Evolutionary conservation across 2,888 invertebrate species (phyloP).

Genomic region (Agrilus biguttatus): DNA sequence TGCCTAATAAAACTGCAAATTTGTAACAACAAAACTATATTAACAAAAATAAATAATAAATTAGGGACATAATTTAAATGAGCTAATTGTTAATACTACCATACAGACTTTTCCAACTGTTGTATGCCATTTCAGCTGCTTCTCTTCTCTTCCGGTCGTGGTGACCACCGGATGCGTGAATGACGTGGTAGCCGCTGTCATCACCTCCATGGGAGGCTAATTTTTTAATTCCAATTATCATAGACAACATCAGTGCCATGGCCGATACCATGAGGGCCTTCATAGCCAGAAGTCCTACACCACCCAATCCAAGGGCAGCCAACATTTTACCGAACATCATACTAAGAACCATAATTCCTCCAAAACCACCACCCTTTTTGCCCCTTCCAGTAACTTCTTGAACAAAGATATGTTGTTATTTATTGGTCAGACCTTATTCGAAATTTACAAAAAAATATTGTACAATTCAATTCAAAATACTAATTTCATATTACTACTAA

Average conservation of each 20-base stretch:
- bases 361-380: constrained; percentile 36
- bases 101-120: constrained; percentile 25
- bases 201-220: constrained; percentile 41
- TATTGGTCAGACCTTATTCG: not conserved
- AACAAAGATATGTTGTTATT: not conserved
- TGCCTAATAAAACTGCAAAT: too few species aligned
- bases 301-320: constrained; percentile 61
- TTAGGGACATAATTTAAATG: too few species aligned
- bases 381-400: constrained; percentile 44
- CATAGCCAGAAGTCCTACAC: constrained; percentile 61
- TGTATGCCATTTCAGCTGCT: constrained; percentile 27
- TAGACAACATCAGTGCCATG: constrained; percentile 58
- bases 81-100: too few species aligned
- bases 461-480: too few species aligned
- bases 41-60: constrained; percentile 9
- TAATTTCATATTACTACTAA: too few species aligned
- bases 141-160: constrained; percentile 36
- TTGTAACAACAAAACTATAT: not conserved
- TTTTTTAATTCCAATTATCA: constrained; percentile 62
- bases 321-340: constrained; percentile 67
- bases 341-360: constrained; percentile 44
- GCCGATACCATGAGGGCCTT: constrained; percentile 48
- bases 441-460: not conserved
- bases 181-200: constrained; percentile 33
- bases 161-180: constrained; percentile 34